A percentile compares a stretch with the other conserved stretches of the same genome.
Evolutionary conservation across 1,140 invertebrate genomes (phyloP).

Genomic region (Hermetia illucens): DNA sequence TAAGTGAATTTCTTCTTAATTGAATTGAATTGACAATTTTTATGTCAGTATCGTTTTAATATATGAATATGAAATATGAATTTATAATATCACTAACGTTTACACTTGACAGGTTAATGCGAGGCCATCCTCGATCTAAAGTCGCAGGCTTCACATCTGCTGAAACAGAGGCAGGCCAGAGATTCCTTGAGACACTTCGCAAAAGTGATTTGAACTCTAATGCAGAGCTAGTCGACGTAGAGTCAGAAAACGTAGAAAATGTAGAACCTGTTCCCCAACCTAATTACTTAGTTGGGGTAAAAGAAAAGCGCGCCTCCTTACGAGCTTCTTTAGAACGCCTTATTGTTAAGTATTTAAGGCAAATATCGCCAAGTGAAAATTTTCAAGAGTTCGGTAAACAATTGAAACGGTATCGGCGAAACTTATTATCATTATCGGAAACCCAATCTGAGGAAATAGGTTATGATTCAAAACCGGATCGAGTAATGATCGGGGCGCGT

Average conservation of each 20-base stretch:
- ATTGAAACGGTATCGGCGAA: neutral
- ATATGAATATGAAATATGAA: too few species aligned
- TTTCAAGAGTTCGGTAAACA: neutral
- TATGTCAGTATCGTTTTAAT: too few species aligned
- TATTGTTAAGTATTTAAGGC: constrained; percentile 4
- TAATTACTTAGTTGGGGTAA: constrained; percentile 1
- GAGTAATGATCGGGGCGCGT: too few species aligned
- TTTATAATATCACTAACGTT: too few species aligned
- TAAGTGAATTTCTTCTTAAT: neutral
- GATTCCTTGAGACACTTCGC: constrained; percentile 3
- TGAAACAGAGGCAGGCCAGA: constrained; percentile 3
- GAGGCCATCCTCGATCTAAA: too few species aligned
- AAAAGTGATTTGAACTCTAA: neutral
- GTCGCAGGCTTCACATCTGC: too few species aligned
- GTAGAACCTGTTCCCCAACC: too few species aligned
- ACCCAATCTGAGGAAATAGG: too few species aligned
- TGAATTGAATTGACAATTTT: too few species aligned
- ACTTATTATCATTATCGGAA: too few species aligned
- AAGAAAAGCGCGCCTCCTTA: neutral
- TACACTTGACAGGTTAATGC: too few species aligned
- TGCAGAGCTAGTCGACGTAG: neutral
- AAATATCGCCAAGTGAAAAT: neutral
- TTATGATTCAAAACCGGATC: too few species aligned
- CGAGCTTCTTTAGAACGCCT: constrained; percentile 3
- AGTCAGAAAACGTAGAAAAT: neutral